phyloP scores from a whole-genome alignment of 2,888 invertebrate genomes.

The Hydrotaea cyrtoneurina region DNA sequence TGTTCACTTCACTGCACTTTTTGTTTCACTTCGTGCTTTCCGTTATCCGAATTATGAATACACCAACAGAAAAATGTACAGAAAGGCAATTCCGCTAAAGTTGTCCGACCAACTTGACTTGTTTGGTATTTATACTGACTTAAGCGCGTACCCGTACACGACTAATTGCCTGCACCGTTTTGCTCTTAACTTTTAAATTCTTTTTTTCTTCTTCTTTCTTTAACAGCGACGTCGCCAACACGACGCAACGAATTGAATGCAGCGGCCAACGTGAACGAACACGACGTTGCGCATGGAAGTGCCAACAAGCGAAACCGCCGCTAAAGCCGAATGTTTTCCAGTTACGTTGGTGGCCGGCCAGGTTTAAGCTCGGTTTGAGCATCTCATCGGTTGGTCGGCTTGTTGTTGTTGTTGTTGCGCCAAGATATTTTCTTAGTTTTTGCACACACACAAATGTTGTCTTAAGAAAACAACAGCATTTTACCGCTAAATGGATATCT shows the following conservation, averaged over 20 bases:
- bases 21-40: conserved; percentile 29
- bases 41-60: conserved; percentile 5
- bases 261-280: conserved; percentile 33
- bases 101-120: conserved; percentile 10
- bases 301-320: conserved; percentile 1
- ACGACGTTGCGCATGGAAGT: neutral
- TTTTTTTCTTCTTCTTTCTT: conserved; percentile 39
- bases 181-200: conserved; percentile 74
- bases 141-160: conserved; percentile 75
- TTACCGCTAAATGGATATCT: conserved; percentile 47
- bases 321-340: conserved; percentile 21
- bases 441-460: conserved; percentile 8
- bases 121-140: conserved; percentile 68
- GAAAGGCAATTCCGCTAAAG: neutral
- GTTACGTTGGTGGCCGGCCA: conserved; percentile 2
- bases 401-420: no score
- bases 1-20: conserved; percentile 21
- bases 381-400: no score
- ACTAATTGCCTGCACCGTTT: conserved; percentile 72
- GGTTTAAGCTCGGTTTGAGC: no score
- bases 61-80: neutral
- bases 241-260: conserved; percentile 33
- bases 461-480: conserved; percentile 13
- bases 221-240: neutral
- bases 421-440: conserved; percentile 1